Conservation (phyloP, 2,888 invertebrate species). For the Chorisops tibialis region DNA sequence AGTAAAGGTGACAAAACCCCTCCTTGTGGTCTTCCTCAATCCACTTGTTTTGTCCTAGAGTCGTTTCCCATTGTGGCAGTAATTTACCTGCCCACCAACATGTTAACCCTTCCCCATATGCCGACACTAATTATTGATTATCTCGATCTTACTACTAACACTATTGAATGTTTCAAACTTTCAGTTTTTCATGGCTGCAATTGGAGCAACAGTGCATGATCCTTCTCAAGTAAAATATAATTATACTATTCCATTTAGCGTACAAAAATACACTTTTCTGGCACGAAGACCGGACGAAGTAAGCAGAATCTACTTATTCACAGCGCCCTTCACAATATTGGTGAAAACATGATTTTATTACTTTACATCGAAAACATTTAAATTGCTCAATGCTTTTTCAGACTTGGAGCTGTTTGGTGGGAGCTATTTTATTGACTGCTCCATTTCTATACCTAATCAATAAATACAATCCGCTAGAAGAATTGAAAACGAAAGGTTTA, state of each 20-base stretch:
- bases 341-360: slow-evolving; percentile 52
- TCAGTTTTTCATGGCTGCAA: slow-evolving; percentile 47
- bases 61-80: no score
- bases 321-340: slow-evolving; percentile 73
- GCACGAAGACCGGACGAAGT: slow-evolving; percentile 75
- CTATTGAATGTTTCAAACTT: no score
- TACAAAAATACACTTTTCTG: slow-evolving; percentile 76
- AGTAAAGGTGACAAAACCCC: no score
- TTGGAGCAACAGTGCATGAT: slow-evolving; percentile 48
- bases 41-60: no score
- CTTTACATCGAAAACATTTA: not conserved
- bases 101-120: no score
- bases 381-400: slow-evolving; percentile 46
- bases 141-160: no score
- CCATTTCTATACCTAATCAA: slow-evolving; percentile 74
- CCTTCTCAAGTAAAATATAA: slow-evolving; percentile 57
- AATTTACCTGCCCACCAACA: no score
- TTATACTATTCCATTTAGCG: slow-evolving; percentile 74
- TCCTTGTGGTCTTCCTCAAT: no score
- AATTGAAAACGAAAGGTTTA: slow-evolving; percentile 52
- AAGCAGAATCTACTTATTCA: slow-evolving; percentile 77
- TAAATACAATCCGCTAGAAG: slow-evolving; percentile 60
- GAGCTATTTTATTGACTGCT: slow-evolving; percentile 72
- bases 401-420: slow-evolving; percentile 80
- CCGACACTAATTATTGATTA: no score